These are phyloP conservation scores for Tadarida brasiliensis DNA, from an alignment of 2,797 vertebrate genomes.

Conservation along the genomic window DNA sequence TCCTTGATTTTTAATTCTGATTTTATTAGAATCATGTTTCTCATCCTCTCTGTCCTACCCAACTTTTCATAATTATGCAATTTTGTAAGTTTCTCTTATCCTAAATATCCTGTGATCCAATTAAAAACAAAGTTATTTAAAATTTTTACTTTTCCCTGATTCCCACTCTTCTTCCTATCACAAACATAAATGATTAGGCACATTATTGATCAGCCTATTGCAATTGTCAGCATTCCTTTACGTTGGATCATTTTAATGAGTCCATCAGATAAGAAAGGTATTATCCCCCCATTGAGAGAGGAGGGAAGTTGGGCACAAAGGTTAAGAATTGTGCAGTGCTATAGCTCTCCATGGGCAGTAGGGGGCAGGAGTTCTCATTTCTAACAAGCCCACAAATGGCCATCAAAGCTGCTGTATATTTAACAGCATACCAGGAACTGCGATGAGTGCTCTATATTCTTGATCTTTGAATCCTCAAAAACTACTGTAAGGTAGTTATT, in stretches of 20 bases:
- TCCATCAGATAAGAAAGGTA: background rate
- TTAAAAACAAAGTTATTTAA: background rate
- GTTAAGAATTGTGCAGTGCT: background rate
- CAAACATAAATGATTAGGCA: background rate
- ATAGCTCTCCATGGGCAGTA: background rate
- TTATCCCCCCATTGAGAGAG: background rate
- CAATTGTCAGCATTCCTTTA: background rate
- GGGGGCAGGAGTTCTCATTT: background rate
- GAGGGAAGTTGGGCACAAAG: background rate
- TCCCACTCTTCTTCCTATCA: background rate
- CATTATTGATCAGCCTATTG: too few relatives aligned
- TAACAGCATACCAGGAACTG: background rate
- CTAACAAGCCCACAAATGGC: background rate
- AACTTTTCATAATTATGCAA: conserved; percentile 12
- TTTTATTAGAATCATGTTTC: conserved; percentile 47
- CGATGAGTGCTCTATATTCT: background rate
- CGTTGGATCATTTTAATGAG: background rate
- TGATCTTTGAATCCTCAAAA: background rate
- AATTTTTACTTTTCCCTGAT: background rate
- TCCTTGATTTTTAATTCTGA: conserved; percentile 22
- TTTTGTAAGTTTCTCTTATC: conserved; percentile 18
- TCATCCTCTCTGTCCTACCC: background rate
- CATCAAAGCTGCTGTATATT: background rate
- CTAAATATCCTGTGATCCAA: conserved; percentile 13
- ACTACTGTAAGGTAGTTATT: background rate